Base-by-base conservation (phyloP, 1,140 invertebrate genomes). In the Ladona fulva region DNA sequence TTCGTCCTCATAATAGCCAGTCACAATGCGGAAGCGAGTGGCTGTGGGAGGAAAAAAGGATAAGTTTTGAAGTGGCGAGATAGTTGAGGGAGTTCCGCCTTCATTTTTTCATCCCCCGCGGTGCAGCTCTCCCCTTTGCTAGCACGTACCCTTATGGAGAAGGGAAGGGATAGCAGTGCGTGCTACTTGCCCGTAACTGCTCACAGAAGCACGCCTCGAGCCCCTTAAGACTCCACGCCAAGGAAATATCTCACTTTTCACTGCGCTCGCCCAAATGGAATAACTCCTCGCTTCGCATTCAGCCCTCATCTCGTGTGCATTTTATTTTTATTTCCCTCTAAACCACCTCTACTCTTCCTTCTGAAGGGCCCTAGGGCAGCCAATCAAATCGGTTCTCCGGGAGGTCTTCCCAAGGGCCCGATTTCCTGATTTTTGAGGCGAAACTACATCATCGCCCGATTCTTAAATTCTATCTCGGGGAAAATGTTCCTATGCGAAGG, bases 401-500 rank as follows among this genome's bases (percentile, higher is more conserved):
- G 52, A 66, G 52, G 52, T 16, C 14, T 5, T 66, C 52, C 52
- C 52, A 16, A 37, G 52, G 12, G 52, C 52, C 52, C 52, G 52
- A 66, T 66, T 66, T 66, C 52, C 52, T 66, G 52, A 66, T 66
- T 66, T 66, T 66, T 66, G 52, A 66, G 52, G 52, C 52, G 14
- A 3, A 12, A 66, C 52, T 66, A 66, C 52, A 66, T 66, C 52
- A 66, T 66, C 52, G 52, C 52, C 52, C 52, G 52, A 66, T 66
- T 66, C 52, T 66, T 66, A 66, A 19, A 66, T 66, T 66, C 52
- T 66, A 66, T 66, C 52, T 66, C 52, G 16, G 52, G 52, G n/a
- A 66, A 66, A 66, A 16, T 66, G n/a, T 66, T 66, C 52, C 44
- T 11, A 10, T 52, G 44, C 52, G 52, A 66, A 22, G n/a, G 52